Evolutionary conservation across 2,113 vertebrate genomes (phyloP).

Genomic region (Raphicerus campestris): DNA sequence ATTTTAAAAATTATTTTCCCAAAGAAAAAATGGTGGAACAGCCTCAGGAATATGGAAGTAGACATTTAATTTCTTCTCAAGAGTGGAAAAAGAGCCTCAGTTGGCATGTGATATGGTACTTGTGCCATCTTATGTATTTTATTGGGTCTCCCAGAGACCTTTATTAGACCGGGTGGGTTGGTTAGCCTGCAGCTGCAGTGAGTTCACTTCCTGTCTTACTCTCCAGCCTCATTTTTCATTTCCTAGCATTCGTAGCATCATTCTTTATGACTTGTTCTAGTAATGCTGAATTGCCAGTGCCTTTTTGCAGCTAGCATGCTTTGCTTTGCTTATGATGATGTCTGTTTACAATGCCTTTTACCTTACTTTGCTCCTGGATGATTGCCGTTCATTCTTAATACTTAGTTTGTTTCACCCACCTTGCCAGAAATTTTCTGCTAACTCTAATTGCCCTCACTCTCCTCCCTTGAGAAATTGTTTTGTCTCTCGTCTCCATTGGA

Average conservation of each 20-base stretch:
- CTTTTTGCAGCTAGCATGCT: background rate
- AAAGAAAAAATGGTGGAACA: background rate
- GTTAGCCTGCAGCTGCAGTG: background rate
- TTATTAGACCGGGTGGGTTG: background rate
- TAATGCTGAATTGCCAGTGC: background rate
- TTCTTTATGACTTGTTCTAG: background rate
- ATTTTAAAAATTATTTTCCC: background rate
- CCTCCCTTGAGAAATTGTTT: background rate
- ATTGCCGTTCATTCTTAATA: background rate
- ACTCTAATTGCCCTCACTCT: background rate
- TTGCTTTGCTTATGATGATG: background rate
- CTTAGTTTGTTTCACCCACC: background rate
- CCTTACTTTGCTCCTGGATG: background rate
- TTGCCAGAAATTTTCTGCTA: background rate
- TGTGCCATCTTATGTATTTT: background rate
- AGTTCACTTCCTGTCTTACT: slow-evolving; percentile 20
- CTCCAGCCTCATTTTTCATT: background rate
- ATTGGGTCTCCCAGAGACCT: background rate
- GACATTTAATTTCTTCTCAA: background rate
- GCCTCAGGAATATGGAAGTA: background rate
- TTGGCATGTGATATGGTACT: background rate
- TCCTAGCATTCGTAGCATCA: background rate
- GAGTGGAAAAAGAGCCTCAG: background rate
- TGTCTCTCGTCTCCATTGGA: background rate
- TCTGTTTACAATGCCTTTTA: background rate